Evolutionary conservation across 92 coral and sea anemone genomes (phyloP).

Genomic region (Umimayanthus chanpuru): DNA sequence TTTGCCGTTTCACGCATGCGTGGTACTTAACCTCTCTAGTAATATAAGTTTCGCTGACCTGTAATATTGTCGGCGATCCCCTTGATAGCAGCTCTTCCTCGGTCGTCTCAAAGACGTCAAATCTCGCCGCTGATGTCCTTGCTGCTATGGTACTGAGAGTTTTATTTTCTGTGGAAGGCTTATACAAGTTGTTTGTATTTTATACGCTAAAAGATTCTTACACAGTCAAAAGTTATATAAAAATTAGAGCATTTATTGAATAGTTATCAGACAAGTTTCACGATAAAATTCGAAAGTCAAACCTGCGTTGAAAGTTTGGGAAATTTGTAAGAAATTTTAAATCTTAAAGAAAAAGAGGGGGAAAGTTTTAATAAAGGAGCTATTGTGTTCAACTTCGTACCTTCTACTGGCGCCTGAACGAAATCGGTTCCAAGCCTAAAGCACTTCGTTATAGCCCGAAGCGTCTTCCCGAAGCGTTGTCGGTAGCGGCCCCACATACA

Average conservation of each 20-base stretch:
- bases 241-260: too few relatives aligned
- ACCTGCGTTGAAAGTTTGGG: too few relatives aligned
- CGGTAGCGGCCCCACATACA: constrained; percentile 40
- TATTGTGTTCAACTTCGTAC: neutral
- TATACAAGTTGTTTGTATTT: neutral
- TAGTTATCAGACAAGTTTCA: too few relatives aligned
- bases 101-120: too few relatives aligned
- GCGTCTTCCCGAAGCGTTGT: neutral
- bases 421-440: neutral
- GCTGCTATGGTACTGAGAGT: neutral
- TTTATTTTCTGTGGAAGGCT: neutral
- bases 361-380: too few relatives aligned
- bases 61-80: neutral
- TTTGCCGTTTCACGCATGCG: too few relatives aligned
- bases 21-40: too few relatives aligned
- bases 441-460: neutral
- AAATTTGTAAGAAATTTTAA: too few relatives aligned
- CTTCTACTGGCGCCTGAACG: neutral
- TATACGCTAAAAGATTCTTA: too few relatives aligned
- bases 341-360: too few relatives aligned
- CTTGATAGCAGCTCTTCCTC: neutral
- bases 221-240: too few relatives aligned
- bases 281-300: too few relatives aligned
- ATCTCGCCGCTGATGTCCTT: neutral
- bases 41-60: neutral